Percentiles rank a stretch among this genome's conserved stretches.
These are phyloP conservation scores for Panagrolaimus sp. DNA, from an alignment of 1,140 invertebrate genomes.

Conservation along the genomic window DNA sequence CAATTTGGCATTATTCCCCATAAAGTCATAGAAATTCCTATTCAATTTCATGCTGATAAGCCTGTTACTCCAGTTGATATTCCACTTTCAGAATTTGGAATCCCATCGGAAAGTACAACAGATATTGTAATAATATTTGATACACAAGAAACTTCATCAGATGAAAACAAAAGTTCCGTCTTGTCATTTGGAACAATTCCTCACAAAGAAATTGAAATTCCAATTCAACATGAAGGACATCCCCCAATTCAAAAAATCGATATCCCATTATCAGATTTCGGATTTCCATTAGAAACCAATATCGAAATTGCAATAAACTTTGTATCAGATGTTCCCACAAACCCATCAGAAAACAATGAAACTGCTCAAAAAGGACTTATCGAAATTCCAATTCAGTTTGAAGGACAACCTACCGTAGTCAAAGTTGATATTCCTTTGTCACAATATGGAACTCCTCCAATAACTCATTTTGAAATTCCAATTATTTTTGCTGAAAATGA, in stretches of 20 bases:
- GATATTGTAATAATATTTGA: not conserved
- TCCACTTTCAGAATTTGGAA: too few relatives aligned
- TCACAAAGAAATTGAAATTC: not conserved
- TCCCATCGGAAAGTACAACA: not conserved
- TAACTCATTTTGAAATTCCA: too few relatives aligned
- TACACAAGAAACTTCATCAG: not conserved
- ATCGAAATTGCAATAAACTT: too few relatives aligned
- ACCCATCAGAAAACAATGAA: not conserved
- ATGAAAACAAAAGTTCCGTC: not conserved
- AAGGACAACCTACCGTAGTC: not conserved
- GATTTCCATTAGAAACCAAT: too few relatives aligned
- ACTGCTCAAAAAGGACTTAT: not conserved
- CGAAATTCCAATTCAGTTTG: constrained; percentile 4
- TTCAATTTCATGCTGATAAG: not conserved
- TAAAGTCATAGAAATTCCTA: not conserved
- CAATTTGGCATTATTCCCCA: not conserved
- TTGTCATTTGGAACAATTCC: too few relatives aligned
- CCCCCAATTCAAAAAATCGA: not conserved
- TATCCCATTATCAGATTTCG: too few relatives aligned
- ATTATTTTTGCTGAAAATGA: too few relatives aligned
- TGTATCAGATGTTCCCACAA: not conserved
- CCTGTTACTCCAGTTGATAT: not conserved
- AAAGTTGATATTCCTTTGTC: not conserved
- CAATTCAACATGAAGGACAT: not conserved
- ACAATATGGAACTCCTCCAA: too few relatives aligned